Evolutionary conservation across 2,113 vertebrate species (phyloP).

Genomic region (Solea solea): DNA sequence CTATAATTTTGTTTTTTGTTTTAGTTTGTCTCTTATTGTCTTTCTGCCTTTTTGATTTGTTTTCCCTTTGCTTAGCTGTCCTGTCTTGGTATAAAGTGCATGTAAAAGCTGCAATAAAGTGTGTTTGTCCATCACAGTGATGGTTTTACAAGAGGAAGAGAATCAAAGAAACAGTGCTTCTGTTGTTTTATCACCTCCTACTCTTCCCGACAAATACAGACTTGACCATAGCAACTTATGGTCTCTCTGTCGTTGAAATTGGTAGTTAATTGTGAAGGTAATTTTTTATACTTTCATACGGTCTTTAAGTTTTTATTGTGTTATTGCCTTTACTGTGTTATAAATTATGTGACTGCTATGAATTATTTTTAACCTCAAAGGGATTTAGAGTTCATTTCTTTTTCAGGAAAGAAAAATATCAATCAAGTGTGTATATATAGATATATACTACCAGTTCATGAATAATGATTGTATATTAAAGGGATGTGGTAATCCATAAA

Average conservation of each 20-base stretch:
- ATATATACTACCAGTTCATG: conserved; percentile 57
- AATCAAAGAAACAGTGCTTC: conserved; percentile 47
- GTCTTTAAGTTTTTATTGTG: conserved; percentile 61
- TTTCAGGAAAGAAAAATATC: conserved; percentile 52
- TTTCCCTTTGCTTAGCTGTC: conserved; percentile 51
- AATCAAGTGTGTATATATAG: conserved; percentile 62
- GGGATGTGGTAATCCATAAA: conserved; percentile 52
- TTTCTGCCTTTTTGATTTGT: conserved; percentile 51
- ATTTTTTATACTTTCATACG: conserved; percentile 76
- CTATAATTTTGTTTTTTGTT: conserved; percentile 35
- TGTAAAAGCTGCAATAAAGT: conserved; percentile 67
- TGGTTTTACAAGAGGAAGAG: conserved; percentile 65
- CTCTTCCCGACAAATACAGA: conserved; percentile 64
- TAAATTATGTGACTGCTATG: conserved; percentile 49
- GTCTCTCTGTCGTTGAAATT: conserved; percentile 47
- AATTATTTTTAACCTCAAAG: conserved; percentile 59
- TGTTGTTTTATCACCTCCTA: conserved; percentile 64
- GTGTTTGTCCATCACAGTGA: conserved; percentile 74
- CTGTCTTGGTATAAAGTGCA: conserved; percentile 47
- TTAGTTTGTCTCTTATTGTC: conserved; percentile 33
- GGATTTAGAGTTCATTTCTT: conserved; percentile 59
- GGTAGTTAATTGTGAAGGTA: conserved; percentile 58
- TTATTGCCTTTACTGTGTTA: conserved; percentile 60
- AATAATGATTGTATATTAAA: conserved; percentile 58
- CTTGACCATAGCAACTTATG: conserved; percentile 44